Evolutionary conservation across 2,888 invertebrate genomes (phyloP).

Genomic region (Sisyra nigra): DNA sequence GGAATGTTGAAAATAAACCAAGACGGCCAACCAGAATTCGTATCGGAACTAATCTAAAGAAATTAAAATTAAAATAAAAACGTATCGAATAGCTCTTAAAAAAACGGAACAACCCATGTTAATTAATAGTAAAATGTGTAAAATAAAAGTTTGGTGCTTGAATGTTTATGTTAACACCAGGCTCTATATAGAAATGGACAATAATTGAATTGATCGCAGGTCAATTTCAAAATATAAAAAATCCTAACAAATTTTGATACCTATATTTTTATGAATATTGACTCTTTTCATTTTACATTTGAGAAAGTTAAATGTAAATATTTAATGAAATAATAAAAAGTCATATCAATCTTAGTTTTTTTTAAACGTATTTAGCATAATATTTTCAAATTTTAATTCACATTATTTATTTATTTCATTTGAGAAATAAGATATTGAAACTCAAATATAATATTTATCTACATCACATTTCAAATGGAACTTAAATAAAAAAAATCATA

Average conservation of each 20-base stretch:
- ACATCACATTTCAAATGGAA: too few relatives aligned
- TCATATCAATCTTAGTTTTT: background rate
- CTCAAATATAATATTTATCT: background rate
- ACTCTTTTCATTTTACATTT: too few relatives aligned
- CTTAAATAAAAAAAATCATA: too few relatives aligned
- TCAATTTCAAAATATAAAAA: background rate
- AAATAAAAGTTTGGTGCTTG: background rate
- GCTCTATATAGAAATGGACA: background rate
- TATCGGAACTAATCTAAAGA: constrained; percentile 38
- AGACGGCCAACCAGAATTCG: constrained; percentile 40
- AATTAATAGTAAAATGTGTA: background rate
- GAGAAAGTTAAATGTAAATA: too few relatives aligned
- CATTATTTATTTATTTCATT: background rate
- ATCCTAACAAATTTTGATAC: background rate
- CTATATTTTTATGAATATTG: background rate
- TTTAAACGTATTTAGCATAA: background rate
- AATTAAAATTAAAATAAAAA: constrained; percentile 1
- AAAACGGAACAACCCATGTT: background rate
- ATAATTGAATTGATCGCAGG: background rate
- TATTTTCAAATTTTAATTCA: background rate
- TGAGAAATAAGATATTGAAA: background rate
- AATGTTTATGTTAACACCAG: background rate
- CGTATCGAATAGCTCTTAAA: background rate
- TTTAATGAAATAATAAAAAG: too few relatives aligned
- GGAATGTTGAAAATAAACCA: constrained; percentile 35